Conservation (phyloP, 2,797 vertebrate genomes). For the Meriones psammophilus region DNA sequence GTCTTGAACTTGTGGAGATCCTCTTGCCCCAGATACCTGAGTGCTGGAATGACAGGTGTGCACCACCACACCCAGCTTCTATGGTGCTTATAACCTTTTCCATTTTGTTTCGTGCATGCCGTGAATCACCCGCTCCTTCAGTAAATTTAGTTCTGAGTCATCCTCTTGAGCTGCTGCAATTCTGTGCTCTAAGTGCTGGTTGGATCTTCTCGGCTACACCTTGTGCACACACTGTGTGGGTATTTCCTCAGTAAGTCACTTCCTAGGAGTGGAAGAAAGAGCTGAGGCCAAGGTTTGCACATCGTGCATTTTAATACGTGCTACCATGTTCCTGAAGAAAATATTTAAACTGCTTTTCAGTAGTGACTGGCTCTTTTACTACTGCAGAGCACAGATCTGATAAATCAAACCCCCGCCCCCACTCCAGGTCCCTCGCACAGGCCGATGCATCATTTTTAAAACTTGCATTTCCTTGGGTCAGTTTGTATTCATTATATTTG, state of each 20-base stretch:
- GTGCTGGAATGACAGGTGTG: background rate
- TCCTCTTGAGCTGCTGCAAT: background rate
- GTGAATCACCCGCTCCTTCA: constrained; percentile 32
- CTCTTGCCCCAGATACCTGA: background rate
- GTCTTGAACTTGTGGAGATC: background rate
- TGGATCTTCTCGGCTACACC: background rate
- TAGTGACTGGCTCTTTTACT: background rate
- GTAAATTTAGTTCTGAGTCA: background rate
- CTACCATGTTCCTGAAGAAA: background rate
- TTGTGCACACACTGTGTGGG: background rate
- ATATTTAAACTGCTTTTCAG: background rate
- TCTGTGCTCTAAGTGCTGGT: background rate
- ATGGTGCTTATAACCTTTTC: background rate
- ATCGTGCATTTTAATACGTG: background rate
- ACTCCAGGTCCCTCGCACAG: background rate
- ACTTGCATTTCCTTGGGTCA: background rate
- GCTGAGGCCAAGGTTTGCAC: background rate
- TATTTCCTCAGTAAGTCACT: constrained; percentile 25
- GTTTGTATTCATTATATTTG: background rate
- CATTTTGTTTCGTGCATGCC: background rate
- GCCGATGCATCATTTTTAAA: background rate
- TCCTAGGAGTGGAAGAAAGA: background rate
- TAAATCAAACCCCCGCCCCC: background rate
- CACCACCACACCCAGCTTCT: background rate
- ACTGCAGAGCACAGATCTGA: background rate